Conservation (phyloP, 2,797 vertebrate genomes). For the Syngnathus rostellatus region DNA sequence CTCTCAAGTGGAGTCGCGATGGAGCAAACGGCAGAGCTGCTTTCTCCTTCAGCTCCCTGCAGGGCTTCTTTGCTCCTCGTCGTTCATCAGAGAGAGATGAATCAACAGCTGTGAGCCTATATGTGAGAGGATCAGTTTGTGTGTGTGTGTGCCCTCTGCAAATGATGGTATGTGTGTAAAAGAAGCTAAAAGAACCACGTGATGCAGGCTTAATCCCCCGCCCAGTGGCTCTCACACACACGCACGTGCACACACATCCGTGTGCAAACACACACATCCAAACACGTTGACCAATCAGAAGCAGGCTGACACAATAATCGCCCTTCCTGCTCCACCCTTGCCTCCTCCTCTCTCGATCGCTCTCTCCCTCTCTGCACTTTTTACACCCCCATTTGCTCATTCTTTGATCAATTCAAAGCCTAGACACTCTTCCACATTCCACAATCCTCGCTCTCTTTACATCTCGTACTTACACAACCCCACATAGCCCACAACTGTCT, state of each 20-base stretch:
- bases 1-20: constrained; percentile 12
- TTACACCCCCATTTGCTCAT: constrained; percentile 11
- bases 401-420: constrained; percentile 56
- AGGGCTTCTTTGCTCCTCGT: constrained; percentile 17
- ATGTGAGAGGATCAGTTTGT: constrained; percentile 27
- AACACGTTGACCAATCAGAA: constrained; percentile 54
- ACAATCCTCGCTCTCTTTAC: constrained; percentile 19
- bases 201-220: constrained; percentile 63
- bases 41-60: constrained; percentile 30
- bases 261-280: constrained; percentile 24
- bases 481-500: constrained; percentile 7
- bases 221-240: constrained; percentile 47
- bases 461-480: constrained; percentile 23
- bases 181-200: constrained; percentile 67
- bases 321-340: constrained; percentile 32
- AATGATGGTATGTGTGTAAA: constrained; percentile 55
- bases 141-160: constrained; percentile 24
- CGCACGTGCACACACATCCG: constrained; percentile 19
- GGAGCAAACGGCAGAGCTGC: constrained; percentile 14
- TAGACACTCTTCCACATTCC: constrained; percentile 43
- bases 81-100: constrained; percentile 36
- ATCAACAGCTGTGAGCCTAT: constrained; percentile 62
- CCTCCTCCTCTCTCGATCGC: constrained; percentile 15
- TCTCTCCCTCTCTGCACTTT: constrained; percentile 14
- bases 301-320: constrained; percentile 41